phyloP scores from a whole-genome alignment of 2,888 invertebrate genomes.

The Aspidiotus destructor region DNA sequence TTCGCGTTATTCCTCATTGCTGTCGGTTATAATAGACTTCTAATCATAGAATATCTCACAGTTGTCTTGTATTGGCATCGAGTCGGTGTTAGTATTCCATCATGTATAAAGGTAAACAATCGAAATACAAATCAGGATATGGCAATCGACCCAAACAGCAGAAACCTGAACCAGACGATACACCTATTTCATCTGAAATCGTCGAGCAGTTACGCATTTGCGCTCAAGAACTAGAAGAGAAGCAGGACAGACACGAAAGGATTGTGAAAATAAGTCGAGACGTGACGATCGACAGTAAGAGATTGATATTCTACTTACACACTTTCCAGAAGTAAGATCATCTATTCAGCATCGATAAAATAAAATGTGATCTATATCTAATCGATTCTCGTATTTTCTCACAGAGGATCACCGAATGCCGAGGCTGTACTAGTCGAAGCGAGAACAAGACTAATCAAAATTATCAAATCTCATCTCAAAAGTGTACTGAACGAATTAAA shows the following conservation, averaged over 20 bases:
- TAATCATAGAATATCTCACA: too few species aligned
- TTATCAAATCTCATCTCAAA: slow-evolving; percentile 53
- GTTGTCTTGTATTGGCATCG: too few species aligned
- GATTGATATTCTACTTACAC: slow-evolving; percentile 77
- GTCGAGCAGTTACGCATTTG: slow-evolving; percentile 56
- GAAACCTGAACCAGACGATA: too few species aligned
- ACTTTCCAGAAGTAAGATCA: slow-evolving; percentile 52
- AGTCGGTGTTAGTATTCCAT: too few species aligned
- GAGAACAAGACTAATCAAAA: slow-evolving; percentile 53
- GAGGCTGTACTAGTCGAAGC: slow-evolving; percentile 53
- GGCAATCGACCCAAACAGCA: too few species aligned
- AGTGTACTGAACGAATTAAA: slow-evolving; percentile 65
- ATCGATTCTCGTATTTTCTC: not conserved
- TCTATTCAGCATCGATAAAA: slow-evolving; percentile 21
- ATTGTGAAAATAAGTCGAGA: slow-evolving; percentile 72
- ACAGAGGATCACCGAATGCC: slow-evolving; percentile 42
- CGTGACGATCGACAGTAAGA: slow-evolving; percentile 80
- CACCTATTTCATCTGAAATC: slow-evolving; percentile 41
- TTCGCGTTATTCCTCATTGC: too few species aligned
- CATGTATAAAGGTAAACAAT: too few species aligned
- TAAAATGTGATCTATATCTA: not conserved
- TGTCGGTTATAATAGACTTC: too few species aligned
- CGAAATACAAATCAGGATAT: too few species aligned
- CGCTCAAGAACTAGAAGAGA: slow-evolving; percentile 57
- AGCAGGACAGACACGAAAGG: slow-evolving; percentile 74